Evolutionary conservation across 2,888 invertebrate genomes (phyloP), one percentile per base, ranked within the genome.

Genomic region (Apamea anceps): DNA sequence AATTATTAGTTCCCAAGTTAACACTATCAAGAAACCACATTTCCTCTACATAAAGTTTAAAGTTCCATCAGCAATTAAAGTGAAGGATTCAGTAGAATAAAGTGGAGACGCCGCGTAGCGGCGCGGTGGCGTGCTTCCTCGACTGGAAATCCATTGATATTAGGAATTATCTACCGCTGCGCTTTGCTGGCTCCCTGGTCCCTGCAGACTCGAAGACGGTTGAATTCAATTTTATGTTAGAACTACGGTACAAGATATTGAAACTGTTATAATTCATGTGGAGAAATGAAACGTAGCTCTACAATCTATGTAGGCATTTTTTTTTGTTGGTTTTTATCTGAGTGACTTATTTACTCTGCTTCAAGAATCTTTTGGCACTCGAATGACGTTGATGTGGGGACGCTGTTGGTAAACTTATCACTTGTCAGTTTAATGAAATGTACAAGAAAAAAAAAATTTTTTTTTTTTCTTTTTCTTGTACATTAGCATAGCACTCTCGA

Each of bases 101-200:
- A 85, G 45, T 77, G 48, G n/a, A 84, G 78, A 83, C n/a, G 62
- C 42, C 68, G 70, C 48, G 72, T 63, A 51, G 48, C 54, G 79
- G 21, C 25, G 54, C 60, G 25, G 18, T 18, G 72, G 70, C 73
- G 80, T 81, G 86, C 77, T 51, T 79, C 62, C 78, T 90, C 90
- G 85, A 87, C 90, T 92, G 91, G 91, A 93, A 93, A 87, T 87
- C 87, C 88, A 90, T 90, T 90, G 93, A 93, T 93, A 93, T 92
- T 85, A 90, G 88, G 86, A 90, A 88, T 91, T 91, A 92, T 91
- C 91, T 87, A 80, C 73, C 85, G 76, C 76, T 89, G 89, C 92
- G 90, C 80, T 87, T 81, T 81, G 82, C 82, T 86, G 82, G 71
- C 21, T 75, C 75, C 77, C 72, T 72, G 74, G 81, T 80, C 84